phyloP scores from a whole-genome alignment of 1,140 invertebrate species.

The Leptopilina boulardi region DNA sequence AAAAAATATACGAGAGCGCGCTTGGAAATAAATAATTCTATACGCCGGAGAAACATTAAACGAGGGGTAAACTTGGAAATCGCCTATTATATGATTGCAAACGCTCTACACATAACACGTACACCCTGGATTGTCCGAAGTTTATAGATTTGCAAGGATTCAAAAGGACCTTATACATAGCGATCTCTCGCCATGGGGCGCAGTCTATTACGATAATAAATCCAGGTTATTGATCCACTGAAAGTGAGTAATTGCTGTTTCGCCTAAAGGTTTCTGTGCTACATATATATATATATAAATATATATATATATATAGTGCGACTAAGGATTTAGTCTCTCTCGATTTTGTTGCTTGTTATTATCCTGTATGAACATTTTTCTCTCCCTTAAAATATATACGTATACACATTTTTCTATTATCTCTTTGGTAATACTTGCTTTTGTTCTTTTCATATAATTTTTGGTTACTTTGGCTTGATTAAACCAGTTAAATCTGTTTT shows the following conservation, averaged over 20 bases:
- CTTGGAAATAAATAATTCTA: conserved; percentile 12
- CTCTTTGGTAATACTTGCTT: too few species aligned
- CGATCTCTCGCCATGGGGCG: conserved; percentile 8
- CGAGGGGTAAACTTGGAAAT: conserved; percentile 24
- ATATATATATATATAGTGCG: too few species aligned
- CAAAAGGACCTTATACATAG: neutral
- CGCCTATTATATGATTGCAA: neutral
- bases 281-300: neutral
- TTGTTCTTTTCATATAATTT: too few species aligned
- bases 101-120: neutral
- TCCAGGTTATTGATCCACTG: conserved; percentile 22
- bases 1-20: neutral
- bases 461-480: too few species aligned
- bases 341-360: too few species aligned
- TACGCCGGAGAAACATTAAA: neutral
- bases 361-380: too few species aligned
- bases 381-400: too few species aligned
- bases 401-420: too few species aligned
- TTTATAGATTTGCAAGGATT: conserved; percentile 31
- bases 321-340: too few species aligned
- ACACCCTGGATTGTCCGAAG: conserved; percentile 2
- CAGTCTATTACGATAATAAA: conserved; percentile 29
- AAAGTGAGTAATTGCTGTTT: conserved; percentile 12
- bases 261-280: conserved; percentile 3
- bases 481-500: too few species aligned